Percentiles rank a stretch among this genome's conserved stretches.
phyloP scores from a whole-genome alignment of 2,888 invertebrate genomes.

The Nephrotoma appendiculata region DNA sequence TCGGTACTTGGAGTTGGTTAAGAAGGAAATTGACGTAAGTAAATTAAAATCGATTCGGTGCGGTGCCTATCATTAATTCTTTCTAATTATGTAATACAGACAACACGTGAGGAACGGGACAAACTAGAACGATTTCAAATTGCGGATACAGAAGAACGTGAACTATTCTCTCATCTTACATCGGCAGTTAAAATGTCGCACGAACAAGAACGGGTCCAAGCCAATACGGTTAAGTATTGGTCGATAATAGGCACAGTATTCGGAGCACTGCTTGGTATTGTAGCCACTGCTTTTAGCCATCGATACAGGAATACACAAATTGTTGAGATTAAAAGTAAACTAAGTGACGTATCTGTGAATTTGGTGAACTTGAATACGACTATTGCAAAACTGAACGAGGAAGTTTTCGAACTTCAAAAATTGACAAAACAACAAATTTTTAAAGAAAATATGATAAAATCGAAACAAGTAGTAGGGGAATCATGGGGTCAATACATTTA shows the following conservation, averaged over 20 bases:
- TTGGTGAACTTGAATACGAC: neutral
- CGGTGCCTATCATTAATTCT: neutral
- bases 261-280: constrained; percentile 20
- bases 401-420: neutral
- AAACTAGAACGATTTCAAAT: constrained; percentile 44
- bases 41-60: neutral
- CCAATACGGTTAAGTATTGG: constrained; percentile 76
- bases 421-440: neutral
- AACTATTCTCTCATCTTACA: constrained; percentile 55
- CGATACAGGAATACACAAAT: constrained; percentile 1
- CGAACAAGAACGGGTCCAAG: constrained; percentile 65
- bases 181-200: constrained; percentile 65
- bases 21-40: constrained; percentile 2
- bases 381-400: neutral
- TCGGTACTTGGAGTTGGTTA: constrained; percentile 6
- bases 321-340: neutral
- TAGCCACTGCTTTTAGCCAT: neutral
- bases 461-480: neutral
- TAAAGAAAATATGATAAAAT: neutral
- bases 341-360: neutral
- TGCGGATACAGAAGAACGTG: constrained; percentile 58
- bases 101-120: constrained; percentile 37
- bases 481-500: neutral
- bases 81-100: neutral
- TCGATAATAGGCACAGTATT: constrained; percentile 57